phyloP scores from a whole-genome alignment of 2,888 invertebrate species.

The Meganola albula region DNA sequence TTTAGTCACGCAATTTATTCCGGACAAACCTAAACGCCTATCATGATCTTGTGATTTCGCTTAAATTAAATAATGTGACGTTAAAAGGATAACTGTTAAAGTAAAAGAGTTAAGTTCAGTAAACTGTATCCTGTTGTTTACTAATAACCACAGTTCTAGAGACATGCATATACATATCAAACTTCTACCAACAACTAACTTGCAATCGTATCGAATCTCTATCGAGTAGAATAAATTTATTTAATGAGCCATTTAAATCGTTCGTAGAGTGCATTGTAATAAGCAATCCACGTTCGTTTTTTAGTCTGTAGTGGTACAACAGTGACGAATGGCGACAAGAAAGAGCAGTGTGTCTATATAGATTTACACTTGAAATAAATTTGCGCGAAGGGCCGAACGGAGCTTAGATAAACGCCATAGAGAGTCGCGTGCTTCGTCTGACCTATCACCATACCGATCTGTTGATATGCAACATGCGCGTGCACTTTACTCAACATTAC shows the following conservation, averaged over 20 bases:
- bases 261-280: conserved; percentile 59
- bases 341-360: conserved; percentile 36
- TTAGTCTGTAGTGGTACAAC: conserved; percentile 44
- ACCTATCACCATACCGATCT: conserved; percentile 49
- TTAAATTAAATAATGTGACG: no score
- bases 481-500: conserved; percentile 48
- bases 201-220: conserved; percentile 66
- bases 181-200: conserved; percentile 43
- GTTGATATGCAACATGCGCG: conserved; percentile 45
- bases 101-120: no score
- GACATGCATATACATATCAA: no score
- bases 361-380: conserved; percentile 49
- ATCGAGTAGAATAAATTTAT: conserved; percentile 60
- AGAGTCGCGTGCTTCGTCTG: conserved; percentile 41
- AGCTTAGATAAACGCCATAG: conserved; percentile 35
- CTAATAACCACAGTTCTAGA: no score
- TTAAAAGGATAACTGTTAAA: no score
- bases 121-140: no score
- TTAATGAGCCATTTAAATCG: conserved; percentile 65
- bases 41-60: conserved; percentile 46
- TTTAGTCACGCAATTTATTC: conserved; percentile 63
- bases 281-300: conserved; percentile 68
- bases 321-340: conserved; percentile 55
- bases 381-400: conserved; percentile 53
- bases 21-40: conserved; percentile 33